These are phyloP conservation scores for Ostrea edulis DNA, from an alignment of 1,140 invertebrate species.

Conservation along the genomic window DNA sequence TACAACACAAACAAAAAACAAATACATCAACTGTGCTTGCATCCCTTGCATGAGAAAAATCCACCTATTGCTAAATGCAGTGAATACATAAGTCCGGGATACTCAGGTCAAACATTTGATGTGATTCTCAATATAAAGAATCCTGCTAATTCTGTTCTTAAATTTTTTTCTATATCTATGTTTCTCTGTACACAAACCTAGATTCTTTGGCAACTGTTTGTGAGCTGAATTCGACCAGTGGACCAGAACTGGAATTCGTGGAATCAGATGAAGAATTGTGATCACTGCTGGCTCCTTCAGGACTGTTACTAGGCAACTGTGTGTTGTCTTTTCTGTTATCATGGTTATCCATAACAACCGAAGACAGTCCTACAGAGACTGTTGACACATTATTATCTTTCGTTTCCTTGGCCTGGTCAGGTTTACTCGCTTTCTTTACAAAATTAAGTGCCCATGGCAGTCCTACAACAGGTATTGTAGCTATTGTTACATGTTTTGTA, in stretches of 20 bases:
- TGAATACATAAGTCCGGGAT: no score
- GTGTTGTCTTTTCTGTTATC: neutral
- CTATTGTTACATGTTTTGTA: no score
- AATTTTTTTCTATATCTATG: no score
- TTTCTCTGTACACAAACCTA: slow-evolving; percentile 54
- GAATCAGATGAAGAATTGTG: slow-evolving; percentile 13
- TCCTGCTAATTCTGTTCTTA: no score
- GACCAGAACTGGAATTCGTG: slow-evolving; percentile 26
- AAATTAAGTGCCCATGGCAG: slow-evolving; percentile 63
- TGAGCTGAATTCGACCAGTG: slow-evolving; percentile 67
- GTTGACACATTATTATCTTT: slow-evolving; percentile 51
- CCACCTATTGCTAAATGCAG: no score
- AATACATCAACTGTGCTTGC: no score
- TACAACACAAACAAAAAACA: no score
- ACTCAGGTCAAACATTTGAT: no score
- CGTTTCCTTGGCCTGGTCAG: slow-evolving; percentile 52
- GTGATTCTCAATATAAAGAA: no score
- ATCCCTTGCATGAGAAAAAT: no score
- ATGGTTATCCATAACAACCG: neutral
- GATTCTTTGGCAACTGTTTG: slow-evolving; percentile 59
- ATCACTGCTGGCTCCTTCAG: neutral
- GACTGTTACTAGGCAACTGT: neutral
- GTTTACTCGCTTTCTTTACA: slow-evolving; percentile 49
- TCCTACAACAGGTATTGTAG: slow-evolving; percentile 44
- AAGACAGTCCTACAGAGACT: neutral